phyloP scores from a whole-genome alignment of 2,888 invertebrate genomes.

The Torymus texanus region DNA sequence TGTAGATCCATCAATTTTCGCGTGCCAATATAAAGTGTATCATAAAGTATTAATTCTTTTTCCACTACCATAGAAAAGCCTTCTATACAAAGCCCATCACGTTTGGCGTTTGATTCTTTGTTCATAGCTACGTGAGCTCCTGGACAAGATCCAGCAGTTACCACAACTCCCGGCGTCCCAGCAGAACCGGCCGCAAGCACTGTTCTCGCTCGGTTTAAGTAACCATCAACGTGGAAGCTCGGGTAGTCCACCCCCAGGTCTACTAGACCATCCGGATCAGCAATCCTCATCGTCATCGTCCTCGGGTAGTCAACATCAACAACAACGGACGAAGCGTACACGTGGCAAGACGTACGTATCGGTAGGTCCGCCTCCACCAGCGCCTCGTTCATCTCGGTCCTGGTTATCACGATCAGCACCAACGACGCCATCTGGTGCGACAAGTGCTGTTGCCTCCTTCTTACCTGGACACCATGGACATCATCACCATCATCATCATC shows the following conservation, averaged over 20 bases:
- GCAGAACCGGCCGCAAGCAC: constrained; percentile 66
- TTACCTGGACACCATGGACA: constrained; percentile 75
- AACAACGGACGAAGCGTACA: constrained; percentile 60
- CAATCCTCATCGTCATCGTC: background rate
- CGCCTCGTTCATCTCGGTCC: constrained; percentile 68
- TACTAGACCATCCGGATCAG: background rate
- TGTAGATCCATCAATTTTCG: too few relatives aligned
- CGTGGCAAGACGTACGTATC: constrained; percentile 76
- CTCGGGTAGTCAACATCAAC: background rate
- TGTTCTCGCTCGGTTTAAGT: constrained; percentile 61
- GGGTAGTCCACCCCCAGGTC: constrained; percentile 1
- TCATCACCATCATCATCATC: constrained; percentile 36
- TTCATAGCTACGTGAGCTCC: constrained; percentile 78
- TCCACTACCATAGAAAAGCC: too few relatives aligned
- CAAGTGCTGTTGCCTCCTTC: constrained; percentile 79
- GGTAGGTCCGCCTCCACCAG: constrained; percentile 69
- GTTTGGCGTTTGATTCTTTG: too few relatives aligned
- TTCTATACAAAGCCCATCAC: too few relatives aligned
- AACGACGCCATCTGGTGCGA: constrained; percentile 84
- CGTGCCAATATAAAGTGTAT: too few relatives aligned
- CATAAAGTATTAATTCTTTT: too few relatives aligned
- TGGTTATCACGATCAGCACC: constrained; percentile 88
- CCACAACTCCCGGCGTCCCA: constrained; percentile 76
- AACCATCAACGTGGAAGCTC: constrained; percentile 59
- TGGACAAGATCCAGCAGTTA: constrained; percentile 84